Conservation (phyloP, 1,140 invertebrate genomes). For the Oryctes rhinoceros region DNA sequence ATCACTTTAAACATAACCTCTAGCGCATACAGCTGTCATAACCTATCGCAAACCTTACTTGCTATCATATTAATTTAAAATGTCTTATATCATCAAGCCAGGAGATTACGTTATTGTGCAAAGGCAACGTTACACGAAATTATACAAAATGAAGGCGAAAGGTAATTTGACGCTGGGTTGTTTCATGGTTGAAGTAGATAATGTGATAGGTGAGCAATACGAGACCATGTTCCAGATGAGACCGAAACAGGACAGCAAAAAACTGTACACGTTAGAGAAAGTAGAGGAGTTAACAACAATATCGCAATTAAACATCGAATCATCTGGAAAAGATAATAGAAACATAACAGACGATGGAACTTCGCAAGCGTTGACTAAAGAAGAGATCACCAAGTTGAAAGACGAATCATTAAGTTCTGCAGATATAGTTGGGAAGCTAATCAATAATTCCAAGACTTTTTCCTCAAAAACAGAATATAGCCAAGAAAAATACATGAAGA, state of each 20-base stretch:
- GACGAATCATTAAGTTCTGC: slow-evolving; percentile 78
- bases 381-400: slow-evolving; percentile 82
- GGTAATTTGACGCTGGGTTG: slow-evolving; percentile 72
- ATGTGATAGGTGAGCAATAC: slow-evolving; percentile 76
- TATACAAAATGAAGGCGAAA: slow-evolving; percentile 74
- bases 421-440: slow-evolving; percentile 85
- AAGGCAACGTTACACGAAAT: slow-evolving; percentile 77
- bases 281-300: slow-evolving; percentile 62
- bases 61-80: neutral
- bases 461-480: slow-evolving; percentile 89
- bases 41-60: neutral
- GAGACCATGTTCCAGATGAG: slow-evolving; percentile 84
- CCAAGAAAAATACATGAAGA: slow-evolving; percentile 93
- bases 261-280: slow-evolving; percentile 67
- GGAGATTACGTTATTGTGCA: slow-evolving; percentile 79
- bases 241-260: slow-evolving; percentile 67
- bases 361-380: slow-evolving; percentile 85
- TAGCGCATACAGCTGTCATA: neutral
- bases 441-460: slow-evolving; percentile 90
- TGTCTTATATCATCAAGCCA: slow-evolving; percentile 60
- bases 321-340: slow-evolving; percentile 82
- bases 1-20: neutral
- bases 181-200: slow-evolving; percentile 75
- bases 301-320: slow-evolving; percentile 65
- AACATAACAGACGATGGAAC: slow-evolving; percentile 82